These are phyloP conservation scores for Xestia rhomboidea DNA, from an alignment of 2,888 invertebrate species.

Conservation along the genomic window DNA sequence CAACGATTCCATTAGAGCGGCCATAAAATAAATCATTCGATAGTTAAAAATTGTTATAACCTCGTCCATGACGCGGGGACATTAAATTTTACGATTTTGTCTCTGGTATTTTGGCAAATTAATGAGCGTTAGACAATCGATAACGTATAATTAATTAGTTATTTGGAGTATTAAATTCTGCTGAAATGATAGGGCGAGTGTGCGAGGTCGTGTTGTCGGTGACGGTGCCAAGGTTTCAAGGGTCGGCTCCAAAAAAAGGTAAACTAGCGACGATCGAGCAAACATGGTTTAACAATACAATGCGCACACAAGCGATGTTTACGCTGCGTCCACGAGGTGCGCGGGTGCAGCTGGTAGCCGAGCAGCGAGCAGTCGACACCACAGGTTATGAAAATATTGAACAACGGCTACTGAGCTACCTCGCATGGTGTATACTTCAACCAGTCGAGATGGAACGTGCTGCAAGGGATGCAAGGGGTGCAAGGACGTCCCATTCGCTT, in stretches of 20 bases:
- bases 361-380: constrained; percentile 46
- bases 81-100: constrained; percentile 81
- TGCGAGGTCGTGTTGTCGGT: constrained; percentile 54
- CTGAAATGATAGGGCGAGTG: constrained; percentile 57
- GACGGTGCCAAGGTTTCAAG: constrained; percentile 56
- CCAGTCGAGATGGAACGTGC: constrained; percentile 28
- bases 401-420: constrained; percentile 53
- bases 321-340: constrained; percentile 52
- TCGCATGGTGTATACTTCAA: constrained; percentile 26
- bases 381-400: constrained; percentile 66
- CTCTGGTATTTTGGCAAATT: constrained; percentile 78
- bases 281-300: constrained; percentile 71
- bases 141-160: constrained; percentile 68
- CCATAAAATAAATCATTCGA: constrained; percentile 80
- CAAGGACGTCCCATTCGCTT: constrained; percentile 46
- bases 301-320: constrained; percentile 63
- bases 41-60: constrained; percentile 78
- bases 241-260: constrained; percentile 72
- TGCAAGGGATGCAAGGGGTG: constrained; percentile 40
- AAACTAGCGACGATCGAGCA: constrained; percentile 73
- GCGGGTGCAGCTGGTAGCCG: constrained; percentile 63
- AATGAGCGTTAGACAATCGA: constrained; percentile 74
- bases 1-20: constrained; percentile 75
- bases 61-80: constrained; percentile 73
- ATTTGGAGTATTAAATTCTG: constrained; percentile 43